phyloP scores from a whole-genome alignment of 2,113 vertebrate species.

The Elephantulus edwardii region DNA sequence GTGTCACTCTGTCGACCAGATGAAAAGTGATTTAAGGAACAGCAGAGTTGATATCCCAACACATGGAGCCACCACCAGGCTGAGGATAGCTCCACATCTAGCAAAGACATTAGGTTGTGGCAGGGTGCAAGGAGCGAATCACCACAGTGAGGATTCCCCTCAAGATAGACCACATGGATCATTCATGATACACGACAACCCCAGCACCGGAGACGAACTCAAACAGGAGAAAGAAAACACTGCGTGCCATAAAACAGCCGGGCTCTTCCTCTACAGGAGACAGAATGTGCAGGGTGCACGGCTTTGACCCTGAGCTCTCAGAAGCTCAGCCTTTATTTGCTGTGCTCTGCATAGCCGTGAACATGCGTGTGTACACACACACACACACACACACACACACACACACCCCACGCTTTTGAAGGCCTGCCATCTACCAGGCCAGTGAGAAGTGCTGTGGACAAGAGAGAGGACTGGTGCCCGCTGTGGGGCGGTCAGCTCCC shows the following conservation, averaged over 20 bases:
- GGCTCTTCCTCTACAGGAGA: not conserved
- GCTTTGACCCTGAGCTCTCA: not conserved
- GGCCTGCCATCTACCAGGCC: not conserved
- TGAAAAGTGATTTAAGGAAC: constrained; percentile 44
- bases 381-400: not conserved
- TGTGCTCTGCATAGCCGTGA: not conserved
- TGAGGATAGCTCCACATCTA: not conserved
- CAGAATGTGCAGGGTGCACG: not conserved
- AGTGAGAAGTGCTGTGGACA: not conserved
- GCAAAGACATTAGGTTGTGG: constrained; percentile 25
- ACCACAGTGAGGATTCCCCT: constrained; percentile 31
- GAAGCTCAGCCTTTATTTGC: not conserved
- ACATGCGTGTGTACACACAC: fast-evolving
- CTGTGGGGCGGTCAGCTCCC: not conserved
- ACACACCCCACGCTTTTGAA: not conserved
- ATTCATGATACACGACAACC: not conserved
- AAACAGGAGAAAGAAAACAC: not conserved
- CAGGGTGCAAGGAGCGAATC: not conserved
- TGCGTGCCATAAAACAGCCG: not conserved
- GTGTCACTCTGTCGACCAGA: constrained; percentile 47
- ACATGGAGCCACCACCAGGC: not conserved
- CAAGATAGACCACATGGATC: not conserved
- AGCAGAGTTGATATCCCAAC: constrained; percentile 28
- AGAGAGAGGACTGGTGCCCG: not conserved
- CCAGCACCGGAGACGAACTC: not conserved